These are phyloP conservation scores for Urocolius indicus DNA, from an alignment of 2,113 vertebrate genomes.

Conservation along the genomic window DNA sequence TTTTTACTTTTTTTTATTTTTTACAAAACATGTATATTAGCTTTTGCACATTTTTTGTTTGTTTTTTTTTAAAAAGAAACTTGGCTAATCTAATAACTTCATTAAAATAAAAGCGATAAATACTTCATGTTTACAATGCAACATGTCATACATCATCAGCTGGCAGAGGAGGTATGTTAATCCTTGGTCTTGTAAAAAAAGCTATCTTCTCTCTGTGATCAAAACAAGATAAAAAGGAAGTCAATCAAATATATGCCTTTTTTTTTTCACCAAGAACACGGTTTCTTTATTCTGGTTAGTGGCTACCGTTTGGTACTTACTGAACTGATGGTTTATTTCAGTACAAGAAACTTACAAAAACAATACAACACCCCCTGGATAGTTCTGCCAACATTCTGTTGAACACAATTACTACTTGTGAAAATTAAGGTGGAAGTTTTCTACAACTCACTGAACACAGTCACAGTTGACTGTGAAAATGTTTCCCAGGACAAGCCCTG, in stretches of 20 bases:
- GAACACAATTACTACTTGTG: not conserved
- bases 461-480: not conserved
- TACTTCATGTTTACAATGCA: constrained; percentile 89
- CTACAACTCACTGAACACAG: not conserved
- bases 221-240: constrained; percentile 43
- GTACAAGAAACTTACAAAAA: not conserved
- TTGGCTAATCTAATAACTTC: constrained; percentile 89
- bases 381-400: not conserved
- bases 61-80: constrained; percentile 80
- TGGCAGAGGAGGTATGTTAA: constrained; percentile 95
- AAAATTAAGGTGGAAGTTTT: not conserved
- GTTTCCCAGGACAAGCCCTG: not conserved
- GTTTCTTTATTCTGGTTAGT: not conserved
- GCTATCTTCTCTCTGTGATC: constrained; percentile 97
- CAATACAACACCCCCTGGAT: not conserved
- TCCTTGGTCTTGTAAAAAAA: constrained; percentile 98
- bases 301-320: not conserved
- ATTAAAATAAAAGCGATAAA: constrained; percentile 89
- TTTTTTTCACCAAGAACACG: not conserved
- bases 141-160: constrained; percentile 94
- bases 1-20: constrained; percentile 79
- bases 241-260: not conserved
- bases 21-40: constrained; percentile 86
- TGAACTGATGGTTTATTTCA: not conserved
- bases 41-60: constrained; percentile 72